Base-by-base conservation (phyloP, 2,797 vertebrate species). In the Rhynchonycteris naso region DNA sequence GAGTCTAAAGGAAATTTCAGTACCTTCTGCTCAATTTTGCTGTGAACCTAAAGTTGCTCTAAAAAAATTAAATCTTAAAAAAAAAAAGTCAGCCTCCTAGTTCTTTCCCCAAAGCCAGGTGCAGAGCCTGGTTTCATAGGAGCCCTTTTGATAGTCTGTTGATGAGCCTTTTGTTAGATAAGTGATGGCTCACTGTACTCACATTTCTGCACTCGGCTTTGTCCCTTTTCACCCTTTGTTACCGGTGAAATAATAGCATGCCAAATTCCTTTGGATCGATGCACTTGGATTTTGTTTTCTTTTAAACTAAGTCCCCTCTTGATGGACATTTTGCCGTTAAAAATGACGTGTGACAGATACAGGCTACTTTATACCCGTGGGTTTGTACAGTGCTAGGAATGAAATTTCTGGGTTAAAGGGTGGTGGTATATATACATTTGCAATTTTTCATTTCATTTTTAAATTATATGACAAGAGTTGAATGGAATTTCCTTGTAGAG, bases 371-470 rank as follows among this genome's bases (percentile, higher is more conserved):
- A 11, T 10, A 5, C 24, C 26, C 69, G 10, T 24, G 28, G n/a
- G 10, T 33, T 54, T 19, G 10, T 61, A 14, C 22, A 19, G 28
- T 91, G 74, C 28, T 24, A 11, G 74, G 43, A 38, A 1, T 47
- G 52, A 58, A 24, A 38, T 88, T 87, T 81, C 78, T 56, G 56
- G n/a, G 14, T 66, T 28, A 28, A 84, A 83, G 54, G n/a, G 69
- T n/a, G 18, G 12, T 22, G 43, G 43, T 43, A 43, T 5, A 4
- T 24, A 7, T 22, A 24, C 10, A 6, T 50, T 33, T n/a, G 35
- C 24, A 56, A 71, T 56, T 75, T 82, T 72, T 59, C 14, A 1
- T 81, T 89, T 89, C n/a, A 28, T 52, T 71, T 82, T 35, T 63
- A 72, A 72, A 6, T 74, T 28, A 24, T 2, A 14, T 0, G 22